Evolutionary conservation across 2,113 vertebrate genomes (phyloP), one percentile per base, ranked within the genome.

Genomic region (Pygoscelis antarcticus): DNA sequence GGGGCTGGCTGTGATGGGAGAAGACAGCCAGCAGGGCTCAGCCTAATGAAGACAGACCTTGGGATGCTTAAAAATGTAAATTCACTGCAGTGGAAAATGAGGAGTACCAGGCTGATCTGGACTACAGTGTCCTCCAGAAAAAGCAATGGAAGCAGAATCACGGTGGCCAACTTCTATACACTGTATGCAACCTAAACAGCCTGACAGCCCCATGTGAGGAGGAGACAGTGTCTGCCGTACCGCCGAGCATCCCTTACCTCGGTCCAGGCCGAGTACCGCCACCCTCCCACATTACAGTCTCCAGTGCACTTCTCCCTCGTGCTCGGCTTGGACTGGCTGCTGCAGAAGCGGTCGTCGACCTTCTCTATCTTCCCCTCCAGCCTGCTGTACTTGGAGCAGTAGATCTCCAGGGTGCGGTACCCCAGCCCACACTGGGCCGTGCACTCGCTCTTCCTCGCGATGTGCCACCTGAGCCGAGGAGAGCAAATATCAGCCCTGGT

Each of bases 231-330:
- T 10, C 30, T 0, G 0, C 49, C 0, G 0, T 6, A 13, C 16
- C 32, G 6, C 2, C 0, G 6, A 79, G 55, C 93, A 64, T 3
- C 61, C 95, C 98, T 96, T 95, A 99, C 99, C 98, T 99, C 99
- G 2, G 99, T 99, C 99, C 99, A 99, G 34, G 99, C 97, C 0
- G 99, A 99, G 96, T 99, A 99, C 68, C 99, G 98, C 99, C 99
- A 99, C 36, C 99, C 99, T 18, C 99, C 99, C 1, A 98, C 98
- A 47, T 98, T 99, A 91, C 99, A 99, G 90, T 99, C 99, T 72
- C 99, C 99, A 17, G 98, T 98, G 96, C 99, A 99, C 55, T 98
- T 98, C 97, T 99, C 99, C 97, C 98, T 99, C 23, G 98, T 98
- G 66, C 98, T 99, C 4, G 99, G 99, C 82, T 99, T 99, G 93